Evolutionary conservation across 2,113 vertebrate genomes (phyloP).

Genomic region (Gymnorhina tibicen): DNA sequence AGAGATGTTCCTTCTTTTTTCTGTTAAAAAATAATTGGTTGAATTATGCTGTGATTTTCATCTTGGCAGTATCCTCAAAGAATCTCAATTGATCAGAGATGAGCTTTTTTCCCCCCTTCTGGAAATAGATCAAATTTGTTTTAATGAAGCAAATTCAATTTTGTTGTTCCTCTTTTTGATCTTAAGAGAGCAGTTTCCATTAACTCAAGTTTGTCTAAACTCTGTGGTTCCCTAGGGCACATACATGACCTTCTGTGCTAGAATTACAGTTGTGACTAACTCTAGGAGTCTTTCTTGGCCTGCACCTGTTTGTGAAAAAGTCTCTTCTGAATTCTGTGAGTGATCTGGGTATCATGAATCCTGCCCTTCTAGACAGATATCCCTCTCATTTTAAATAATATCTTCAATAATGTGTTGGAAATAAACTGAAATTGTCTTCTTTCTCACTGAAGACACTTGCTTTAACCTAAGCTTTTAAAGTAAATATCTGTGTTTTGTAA

Average conservation of each 20-base stretch:
- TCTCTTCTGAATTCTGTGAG: neutral
- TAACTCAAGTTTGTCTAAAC: neutral
- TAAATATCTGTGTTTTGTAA: neutral
- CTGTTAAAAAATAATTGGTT: neutral
- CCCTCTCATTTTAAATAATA: neutral
- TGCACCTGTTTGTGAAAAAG: neutral
- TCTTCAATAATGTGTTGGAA: neutral
- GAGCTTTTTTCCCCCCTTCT: neutral
- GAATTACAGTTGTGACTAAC: neutral
- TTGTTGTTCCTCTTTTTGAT: neutral
- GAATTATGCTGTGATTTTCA: constrained; percentile 16
- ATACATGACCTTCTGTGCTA: neutral
- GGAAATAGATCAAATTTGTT: constrained; percentile 36
- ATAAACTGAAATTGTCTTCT: neutral
- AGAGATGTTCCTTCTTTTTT: constrained; percentile 6
- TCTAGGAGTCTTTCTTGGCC: neutral
- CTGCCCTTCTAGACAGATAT: neutral
- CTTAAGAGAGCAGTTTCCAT: neutral
- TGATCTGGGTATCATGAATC: neutral
- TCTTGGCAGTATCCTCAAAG: constrained; percentile 2
- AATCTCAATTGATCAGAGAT: neutral
- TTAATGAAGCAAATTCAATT: constrained; percentile 55
- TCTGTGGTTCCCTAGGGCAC: neutral
- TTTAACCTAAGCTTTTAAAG: neutral
- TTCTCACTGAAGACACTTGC: neutral